Percentiles rank a stretch among this genome's conserved stretches.
phyloP scores from a whole-genome alignment of 2,113 vertebrate species.

The Xiphophorus couchianus region DNA sequence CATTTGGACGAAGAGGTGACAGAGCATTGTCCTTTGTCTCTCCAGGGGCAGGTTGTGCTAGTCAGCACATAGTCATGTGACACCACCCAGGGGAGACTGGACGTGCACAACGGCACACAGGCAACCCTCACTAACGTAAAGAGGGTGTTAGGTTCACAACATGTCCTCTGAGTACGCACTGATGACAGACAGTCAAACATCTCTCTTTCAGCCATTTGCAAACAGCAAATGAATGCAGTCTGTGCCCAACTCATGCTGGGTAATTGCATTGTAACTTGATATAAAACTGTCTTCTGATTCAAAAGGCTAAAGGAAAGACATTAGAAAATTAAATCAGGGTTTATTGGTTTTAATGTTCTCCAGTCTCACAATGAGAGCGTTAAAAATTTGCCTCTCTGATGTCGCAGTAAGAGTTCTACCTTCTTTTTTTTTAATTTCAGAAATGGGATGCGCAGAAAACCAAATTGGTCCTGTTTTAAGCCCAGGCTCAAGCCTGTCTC shows the following conservation, averaged over 20 bases:
- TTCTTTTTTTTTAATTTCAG: neutral
- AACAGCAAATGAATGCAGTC: conserved; percentile 54
- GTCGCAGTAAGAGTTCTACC: neutral
- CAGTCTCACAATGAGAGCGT: neutral
- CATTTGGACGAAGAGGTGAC: conserved; percentile 18
- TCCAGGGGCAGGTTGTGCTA: conserved; percentile 18
- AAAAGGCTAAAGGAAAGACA: conserved; percentile 16
- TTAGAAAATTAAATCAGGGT: neutral
- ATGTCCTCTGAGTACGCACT: conserved; percentile 14
- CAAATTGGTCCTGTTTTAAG: conserved; percentile 36
- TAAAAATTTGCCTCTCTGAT: neutral
- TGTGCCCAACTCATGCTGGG: conserved; percentile 18
- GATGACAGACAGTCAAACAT: conserved; percentile 52
- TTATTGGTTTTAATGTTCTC: neutral
- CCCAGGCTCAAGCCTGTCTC: conserved; percentile 25
- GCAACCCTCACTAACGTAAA: conserved; percentile 20
- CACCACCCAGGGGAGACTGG: conserved; percentile 50
- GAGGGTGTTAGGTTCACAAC: conserved; percentile 61
- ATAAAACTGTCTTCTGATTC: conserved; percentile 46
- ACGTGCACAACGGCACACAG: conserved; percentile 16
- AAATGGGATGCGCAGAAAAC: conserved; percentile 25
- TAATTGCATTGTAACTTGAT: conserved; percentile 27
- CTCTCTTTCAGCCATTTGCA: conserved; percentile 53
- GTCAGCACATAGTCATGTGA: conserved; percentile 25
- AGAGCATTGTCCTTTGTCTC: conserved; percentile 21